These are phyloP conservation scores for Cryptoblepharus egeriae DNA, from an alignment of 2,797 vertebrate genomes.

Conservation along the genomic window DNA sequence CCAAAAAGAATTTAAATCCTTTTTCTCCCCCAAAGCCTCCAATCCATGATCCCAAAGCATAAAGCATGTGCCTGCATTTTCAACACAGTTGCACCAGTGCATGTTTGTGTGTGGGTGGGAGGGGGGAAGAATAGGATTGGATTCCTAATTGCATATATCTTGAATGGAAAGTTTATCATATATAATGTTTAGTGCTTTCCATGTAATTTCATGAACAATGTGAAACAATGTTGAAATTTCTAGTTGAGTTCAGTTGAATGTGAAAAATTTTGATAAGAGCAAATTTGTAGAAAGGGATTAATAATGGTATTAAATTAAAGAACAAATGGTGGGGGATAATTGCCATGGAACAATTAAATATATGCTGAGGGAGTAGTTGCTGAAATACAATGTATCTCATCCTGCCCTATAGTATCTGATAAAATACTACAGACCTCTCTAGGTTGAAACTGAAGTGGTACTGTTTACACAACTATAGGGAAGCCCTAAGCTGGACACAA, in stretches of 20 bases:
- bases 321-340: not conserved
- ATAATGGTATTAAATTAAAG: not conserved
- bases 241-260: conserved; percentile 22
- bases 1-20: too few relatives aligned
- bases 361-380: not conserved
- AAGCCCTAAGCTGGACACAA: too few relatives aligned
- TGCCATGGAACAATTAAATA: not conserved
- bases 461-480: too few relatives aligned
- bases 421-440: not conserved
- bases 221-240: conserved; percentile 31
- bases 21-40: too few relatives aligned
- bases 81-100: not conserved
- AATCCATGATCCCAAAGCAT: not conserved
- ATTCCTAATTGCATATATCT: not conserved
- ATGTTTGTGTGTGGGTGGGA: too few relatives aligned
- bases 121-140: too few relatives aligned
- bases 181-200: not conserved
- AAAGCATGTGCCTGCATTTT: not conserved
- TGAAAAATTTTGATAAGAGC: conserved; percentile 32
- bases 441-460: too few relatives aligned
- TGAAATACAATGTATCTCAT: conserved; percentile 15
- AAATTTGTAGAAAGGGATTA: conserved; percentile 23
- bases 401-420: conserved; percentile 13
- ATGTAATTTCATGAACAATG: conserved; percentile 12
- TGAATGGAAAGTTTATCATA: conserved; percentile 15